Evolutionary conservation across 2,888 invertebrate species (phyloP), one percentile per base, ranked within the genome.

Genomic region (Hemistola chrysoprasaria): DNA sequence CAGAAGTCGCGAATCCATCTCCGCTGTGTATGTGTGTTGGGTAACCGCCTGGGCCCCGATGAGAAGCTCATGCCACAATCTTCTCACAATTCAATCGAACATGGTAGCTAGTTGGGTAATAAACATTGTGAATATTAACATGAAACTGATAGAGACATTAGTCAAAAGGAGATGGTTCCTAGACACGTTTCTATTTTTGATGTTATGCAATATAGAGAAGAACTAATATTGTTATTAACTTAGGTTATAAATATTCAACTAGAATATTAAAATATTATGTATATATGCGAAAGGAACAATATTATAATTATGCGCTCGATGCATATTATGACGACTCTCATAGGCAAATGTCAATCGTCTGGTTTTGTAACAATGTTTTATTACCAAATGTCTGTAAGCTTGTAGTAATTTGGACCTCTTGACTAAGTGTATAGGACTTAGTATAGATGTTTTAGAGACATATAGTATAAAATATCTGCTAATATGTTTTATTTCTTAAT

Each of bases 341-440:
- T 66, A 69, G 65, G 67, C 64, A 84, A 84, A 85, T 85, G 84
- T 82, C 85, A 84, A 84, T 82, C 67, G 78, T 67, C 55, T 61
- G 51, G 66, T 85, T 82, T 69, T 57, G 76, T 68, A 84, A 85
- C 64, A 44, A 45, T 71, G 69, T 77, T 77, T 78, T 81, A 79
- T 82, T 83, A 70, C 71, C 65, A 78, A 79, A 79, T 74, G 71
- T 66, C 67, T 75, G 60, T 61, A 67, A 66, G 65, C 56, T 66
- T 59, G 61, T 56, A 55, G 71, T 70, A 69, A 66, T 63, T 65
- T 37, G 30, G 51, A 56, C 50, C 50, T 45, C 62, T 77, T 78
- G 70, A 47, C 78, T 69, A 80, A 80, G 69, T 54, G 49, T 50
- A 44, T 39, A 10, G 24, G 23, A 16, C 33, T n/a, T 54, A 44